Evolutionary conservation across 2,888 invertebrate species (phyloP).

Genomic region (Nemurella pictetii): DNA sequence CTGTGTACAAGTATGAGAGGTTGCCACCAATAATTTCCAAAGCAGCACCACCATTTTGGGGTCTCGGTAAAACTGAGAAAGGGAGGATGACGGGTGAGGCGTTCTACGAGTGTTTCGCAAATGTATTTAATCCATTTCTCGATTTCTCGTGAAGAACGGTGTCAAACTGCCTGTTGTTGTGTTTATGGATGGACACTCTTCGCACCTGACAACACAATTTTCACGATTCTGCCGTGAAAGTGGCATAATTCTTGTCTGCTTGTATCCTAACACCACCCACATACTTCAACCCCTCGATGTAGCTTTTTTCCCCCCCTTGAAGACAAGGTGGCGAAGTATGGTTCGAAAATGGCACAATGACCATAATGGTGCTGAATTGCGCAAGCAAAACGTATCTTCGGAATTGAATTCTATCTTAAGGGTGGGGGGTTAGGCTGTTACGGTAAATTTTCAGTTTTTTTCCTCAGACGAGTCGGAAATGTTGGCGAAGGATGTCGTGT

Average conservation of each 20-base stretch:
- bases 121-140: too few species aligned
- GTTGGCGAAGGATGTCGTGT: too few species aligned
- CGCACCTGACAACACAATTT: conserved; percentile 44
- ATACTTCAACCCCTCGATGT: conserved; percentile 45
- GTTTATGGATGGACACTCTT: conserved; percentile 46
- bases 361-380: conserved; percentile 39
- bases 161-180: too few species aligned
- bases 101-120: too few species aligned
- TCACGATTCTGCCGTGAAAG: conserved; percentile 44
- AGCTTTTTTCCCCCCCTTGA: conserved; percentile 43
- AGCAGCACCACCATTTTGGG: too few species aligned
- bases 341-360: conserved; percentile 39
- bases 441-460: too few species aligned
- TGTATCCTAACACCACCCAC: conserved; percentile 44
- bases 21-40: too few species aligned
- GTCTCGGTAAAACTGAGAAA: conserved; percentile 44
- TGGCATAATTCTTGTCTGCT: conserved; percentile 43
- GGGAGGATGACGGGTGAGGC: conserved; percentile 46
- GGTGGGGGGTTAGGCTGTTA: too few species aligned
- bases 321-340: conserved; percentile 42
- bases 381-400: conserved; percentile 41
- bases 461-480: too few species aligned
- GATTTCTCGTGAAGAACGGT: too few species aligned
- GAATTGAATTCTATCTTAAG: conserved; percentile 23
- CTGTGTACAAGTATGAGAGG: too few species aligned